phyloP scores from a whole-genome alignment of 2,797 vertebrate species.

The Sardinella longiceps region DNA sequence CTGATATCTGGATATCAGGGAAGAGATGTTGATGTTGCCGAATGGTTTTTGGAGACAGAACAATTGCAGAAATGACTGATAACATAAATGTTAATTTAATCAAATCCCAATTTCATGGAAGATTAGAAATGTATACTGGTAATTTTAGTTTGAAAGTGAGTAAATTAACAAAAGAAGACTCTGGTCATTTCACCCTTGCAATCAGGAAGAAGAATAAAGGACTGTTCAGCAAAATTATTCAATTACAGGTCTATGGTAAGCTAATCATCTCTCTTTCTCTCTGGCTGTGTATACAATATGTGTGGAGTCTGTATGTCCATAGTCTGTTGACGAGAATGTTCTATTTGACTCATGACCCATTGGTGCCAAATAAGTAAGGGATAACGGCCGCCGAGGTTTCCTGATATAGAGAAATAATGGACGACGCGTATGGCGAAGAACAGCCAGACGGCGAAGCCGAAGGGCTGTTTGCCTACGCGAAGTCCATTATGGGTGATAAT shows the following conservation, averaged over 20 bases:
- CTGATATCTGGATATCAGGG: neutral
- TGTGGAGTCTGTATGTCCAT: too few relatives aligned
- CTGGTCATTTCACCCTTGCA: neutral
- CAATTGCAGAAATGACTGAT: neutral
- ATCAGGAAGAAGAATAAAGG: too few relatives aligned
- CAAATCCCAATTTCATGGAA: neutral
- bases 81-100: neutral
- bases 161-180: neutral
- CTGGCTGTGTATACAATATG: neutral
- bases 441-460: too few relatives aligned
- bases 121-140: neutral
- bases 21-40: neutral
- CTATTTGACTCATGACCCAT: too few relatives aligned
- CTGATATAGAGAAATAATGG: too few relatives aligned
- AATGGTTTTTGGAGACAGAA: neutral
- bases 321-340: too few relatives aligned
- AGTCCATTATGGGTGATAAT: too few relatives aligned
- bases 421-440: too few relatives aligned
- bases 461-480: too few relatives aligned
- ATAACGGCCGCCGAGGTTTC: too few relatives aligned
- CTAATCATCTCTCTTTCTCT: neutral
- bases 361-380: too few relatives aligned
- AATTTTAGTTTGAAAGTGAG: neutral
- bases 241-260: neutral
- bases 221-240: neutral